These are phyloP conservation scores for Platichthys stellatus DNA, from an alignment of 2,113 vertebrate species.

Conservation along the genomic window DNA sequence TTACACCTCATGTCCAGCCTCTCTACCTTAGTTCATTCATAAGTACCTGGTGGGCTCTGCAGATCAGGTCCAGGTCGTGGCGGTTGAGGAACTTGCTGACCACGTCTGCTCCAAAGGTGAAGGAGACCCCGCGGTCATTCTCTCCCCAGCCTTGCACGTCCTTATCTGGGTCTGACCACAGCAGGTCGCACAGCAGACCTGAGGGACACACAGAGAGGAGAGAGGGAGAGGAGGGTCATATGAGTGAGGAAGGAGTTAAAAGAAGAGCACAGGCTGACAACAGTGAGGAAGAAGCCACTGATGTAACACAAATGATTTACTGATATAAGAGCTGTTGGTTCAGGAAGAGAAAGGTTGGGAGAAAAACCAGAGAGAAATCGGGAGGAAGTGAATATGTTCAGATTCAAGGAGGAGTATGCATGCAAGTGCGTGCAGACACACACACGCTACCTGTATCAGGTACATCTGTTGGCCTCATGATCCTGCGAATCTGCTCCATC, in stretches of 20 bases:
- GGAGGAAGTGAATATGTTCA: constrained; percentile 9
- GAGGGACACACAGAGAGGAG: constrained; percentile 36
- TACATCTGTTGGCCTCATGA: constrained; percentile 81
- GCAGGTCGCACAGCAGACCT: constrained; percentile 96
- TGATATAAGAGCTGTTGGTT: constrained; percentile 10
- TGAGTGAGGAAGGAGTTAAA: not conserved
- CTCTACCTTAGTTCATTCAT: not conserved
- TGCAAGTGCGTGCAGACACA: not conserved
- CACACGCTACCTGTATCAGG: constrained; percentile 73
- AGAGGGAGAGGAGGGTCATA: constrained; percentile 9
- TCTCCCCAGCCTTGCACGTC: constrained; percentile 99
- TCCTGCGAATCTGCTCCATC: constrained; percentile 81
- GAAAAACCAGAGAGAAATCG: not conserved
- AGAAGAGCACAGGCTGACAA: not conserved
- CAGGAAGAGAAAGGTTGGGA: not conserved
- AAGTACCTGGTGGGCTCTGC: constrained; percentile 96
- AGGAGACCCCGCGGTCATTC: constrained; percentile 98
- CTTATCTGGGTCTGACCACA: constrained; percentile 99
- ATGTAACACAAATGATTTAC: not conserved
- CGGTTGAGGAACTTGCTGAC: constrained; percentile 99
- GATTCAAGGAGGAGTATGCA: not conserved
- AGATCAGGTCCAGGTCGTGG: constrained; percentile 98
- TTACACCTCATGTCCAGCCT: not conserved
- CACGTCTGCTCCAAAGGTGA: constrained; percentile 98
- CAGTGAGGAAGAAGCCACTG: not conserved